phyloP scores from a whole-genome alignment of 1,140 invertebrate genomes.

The Neodiprion virginianus region DNA sequence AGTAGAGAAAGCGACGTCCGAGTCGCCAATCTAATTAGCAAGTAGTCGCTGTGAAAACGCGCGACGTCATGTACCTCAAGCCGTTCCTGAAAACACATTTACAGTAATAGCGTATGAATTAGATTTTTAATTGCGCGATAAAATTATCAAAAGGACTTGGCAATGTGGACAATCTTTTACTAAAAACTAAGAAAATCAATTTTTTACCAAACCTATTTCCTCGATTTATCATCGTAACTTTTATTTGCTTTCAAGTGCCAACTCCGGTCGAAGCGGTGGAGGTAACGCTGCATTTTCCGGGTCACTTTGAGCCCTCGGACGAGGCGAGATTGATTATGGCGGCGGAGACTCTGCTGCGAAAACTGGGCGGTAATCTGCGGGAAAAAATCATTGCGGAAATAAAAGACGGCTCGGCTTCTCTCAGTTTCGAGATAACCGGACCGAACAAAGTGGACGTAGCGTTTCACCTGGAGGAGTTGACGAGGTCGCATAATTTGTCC shows the following conservation, averaged over 20 bases:
- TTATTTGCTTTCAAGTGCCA: constrained; percentile 54
- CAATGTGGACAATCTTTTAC: too few species aligned
- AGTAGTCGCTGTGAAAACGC: neutral
- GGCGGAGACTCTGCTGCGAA: constrained; percentile 60
- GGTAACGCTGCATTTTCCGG: constrained; percentile 68
- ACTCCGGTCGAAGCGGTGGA: constrained; percentile 69
- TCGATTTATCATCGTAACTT: too few species aligned
- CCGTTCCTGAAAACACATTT: too few species aligned
- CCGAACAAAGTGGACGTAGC: constrained; percentile 72
- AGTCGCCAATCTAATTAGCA: neutral
- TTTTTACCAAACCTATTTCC: neutral
- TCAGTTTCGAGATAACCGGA: constrained; percentile 68
- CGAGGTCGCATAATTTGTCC: constrained; percentile 55
- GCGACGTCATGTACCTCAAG: neutral
- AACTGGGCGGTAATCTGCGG: constrained; percentile 63
- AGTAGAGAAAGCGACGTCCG: neutral
- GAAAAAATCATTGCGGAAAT: constrained; percentile 62
- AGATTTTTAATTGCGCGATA: too few species aligned
- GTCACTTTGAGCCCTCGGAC: constrained; percentile 60
- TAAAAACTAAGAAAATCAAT: too few species aligned
- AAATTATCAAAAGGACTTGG: too few species aligned
- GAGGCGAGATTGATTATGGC: constrained; percentile 63
- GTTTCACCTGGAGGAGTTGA: constrained; percentile 70
- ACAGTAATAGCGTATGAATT: too few species aligned
- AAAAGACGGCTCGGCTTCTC: constrained; percentile 63